Conservation (phyloP, 1,140 invertebrate genomes). For the Aporrectodea caliginosa region DNA sequence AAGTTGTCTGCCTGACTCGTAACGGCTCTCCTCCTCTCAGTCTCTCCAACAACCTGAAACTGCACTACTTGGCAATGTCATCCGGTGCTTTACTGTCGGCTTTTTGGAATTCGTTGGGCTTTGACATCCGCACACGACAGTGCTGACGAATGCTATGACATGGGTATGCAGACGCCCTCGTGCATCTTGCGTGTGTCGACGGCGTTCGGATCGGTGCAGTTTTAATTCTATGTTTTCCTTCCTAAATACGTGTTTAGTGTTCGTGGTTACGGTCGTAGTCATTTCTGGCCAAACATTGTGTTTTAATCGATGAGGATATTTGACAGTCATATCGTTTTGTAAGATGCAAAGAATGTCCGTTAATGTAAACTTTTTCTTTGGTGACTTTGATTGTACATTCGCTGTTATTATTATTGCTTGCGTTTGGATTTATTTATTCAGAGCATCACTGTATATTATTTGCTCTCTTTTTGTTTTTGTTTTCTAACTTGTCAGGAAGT, state of each 20-base stretch:
- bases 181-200: background rate
- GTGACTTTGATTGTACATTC: background rate
- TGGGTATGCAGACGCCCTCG: background rate
- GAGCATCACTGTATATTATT: too few relatives aligned
- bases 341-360: background rate
- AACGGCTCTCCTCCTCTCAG: background rate
- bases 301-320: background rate
- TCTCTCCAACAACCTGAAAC: background rate
- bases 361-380: background rate
- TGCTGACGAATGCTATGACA: background rate
- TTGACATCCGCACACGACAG: background rate
- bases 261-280: background rate
- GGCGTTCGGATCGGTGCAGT: background rate
- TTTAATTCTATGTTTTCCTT: background rate
- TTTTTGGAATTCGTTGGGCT: background rate
- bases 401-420: too few relatives aligned
- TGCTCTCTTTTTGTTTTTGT: too few relatives aligned
- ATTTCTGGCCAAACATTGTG: background rate
- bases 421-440: too few relatives aligned
- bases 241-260: background rate
- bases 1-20: conserved; percentile 36
- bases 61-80: background rate
- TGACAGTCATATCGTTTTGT: background rate
- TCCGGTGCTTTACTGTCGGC: background rate
- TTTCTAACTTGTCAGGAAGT: too few relatives aligned